phyloP scores from a whole-genome alignment of 2,797 vertebrate genomes.

The Sus cebifrons region DNA sequence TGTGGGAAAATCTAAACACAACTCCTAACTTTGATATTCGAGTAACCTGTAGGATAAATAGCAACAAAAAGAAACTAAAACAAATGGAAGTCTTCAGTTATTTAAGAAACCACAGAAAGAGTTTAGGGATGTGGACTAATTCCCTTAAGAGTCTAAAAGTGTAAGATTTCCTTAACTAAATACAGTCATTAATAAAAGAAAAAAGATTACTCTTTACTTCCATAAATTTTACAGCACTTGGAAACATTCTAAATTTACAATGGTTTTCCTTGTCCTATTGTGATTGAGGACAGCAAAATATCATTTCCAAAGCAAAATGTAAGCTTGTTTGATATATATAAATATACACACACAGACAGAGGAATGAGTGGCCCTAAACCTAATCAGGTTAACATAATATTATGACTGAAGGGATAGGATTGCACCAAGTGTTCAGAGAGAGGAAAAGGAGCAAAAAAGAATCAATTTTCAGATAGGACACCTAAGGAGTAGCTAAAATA shows the following conservation, averaged over 20 bases:
- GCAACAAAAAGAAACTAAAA: neutral
- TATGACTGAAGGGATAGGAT: neutral
- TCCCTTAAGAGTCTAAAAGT: neutral
- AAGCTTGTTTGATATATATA: neutral
- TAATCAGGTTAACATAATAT: fast-evolving
- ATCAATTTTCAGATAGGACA: neutral
- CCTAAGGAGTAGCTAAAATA: neutral
- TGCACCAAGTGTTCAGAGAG: neutral
- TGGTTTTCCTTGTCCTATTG: neutral
- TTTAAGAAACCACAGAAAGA: neutral
- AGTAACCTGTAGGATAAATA: neutral
- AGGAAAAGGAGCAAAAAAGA: fast-evolving
- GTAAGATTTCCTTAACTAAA: neutral
- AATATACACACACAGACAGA: neutral
- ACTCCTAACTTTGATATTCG: neutral
- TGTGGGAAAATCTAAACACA: neutral
- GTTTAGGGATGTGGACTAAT: neutral
- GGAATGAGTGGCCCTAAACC: neutral
- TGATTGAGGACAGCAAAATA: neutral
- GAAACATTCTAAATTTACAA: neutral
- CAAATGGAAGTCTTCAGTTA: neutral
- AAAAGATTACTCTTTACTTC: neutral
- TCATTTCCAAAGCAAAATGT: constrained; percentile 3
- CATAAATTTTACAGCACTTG: neutral
- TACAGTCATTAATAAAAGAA: neutral